Base-by-base conservation (phyloP, 2,888 invertebrate species). In the Drosophila phalerata region DNA sequence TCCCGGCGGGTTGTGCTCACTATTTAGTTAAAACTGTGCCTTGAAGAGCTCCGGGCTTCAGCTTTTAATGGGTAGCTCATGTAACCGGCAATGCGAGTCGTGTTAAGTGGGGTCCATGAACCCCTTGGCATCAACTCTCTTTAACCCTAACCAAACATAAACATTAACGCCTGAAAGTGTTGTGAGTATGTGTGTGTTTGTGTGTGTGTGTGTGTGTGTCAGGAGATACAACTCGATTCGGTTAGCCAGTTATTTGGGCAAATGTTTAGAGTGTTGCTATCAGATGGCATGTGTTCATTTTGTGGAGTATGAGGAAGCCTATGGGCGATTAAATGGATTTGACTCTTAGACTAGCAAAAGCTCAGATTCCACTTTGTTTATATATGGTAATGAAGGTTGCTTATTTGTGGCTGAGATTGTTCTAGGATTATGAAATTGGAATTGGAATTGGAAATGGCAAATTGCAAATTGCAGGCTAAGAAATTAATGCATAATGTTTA, bases 81-180 rank as follows among this genome's bases (percentile, higher is more conserved):
- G 57, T 52, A 28, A 62, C 60, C 65, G 42, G 55, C 53, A 65
- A 60, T 78, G 64, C 45, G 64, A 73, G 56, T 62, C 78, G 53
- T 76, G 73, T 73, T 81, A 86, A 85, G 86, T 81, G 79, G 85
- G 88, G 88, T 79, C 60, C 67, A 87, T 79, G 79, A 73, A 79
- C 88, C 61, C 58, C 69, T 15, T 57, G 30, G 47, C 52, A 49
- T 30, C 43, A 40, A 25, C 58, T 53, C 63, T 45, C 40, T 57
- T 71, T 61, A 65, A 63, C 62, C 80, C 68, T 62, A 63, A 42
- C 61, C 62, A 58, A 34, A 56, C 60, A 63, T 72, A 63, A 64
- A 69, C 79, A 87, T 87, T 87, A 82, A 82, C 88, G 85, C 67
- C 82, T 61, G 51, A 61, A 67, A 72, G 73, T 75, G 67, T 67